Evolutionary conservation across 2,797 vertebrate genomes (phyloP).

Genomic region (Peromyscus attwateri): DNA sequence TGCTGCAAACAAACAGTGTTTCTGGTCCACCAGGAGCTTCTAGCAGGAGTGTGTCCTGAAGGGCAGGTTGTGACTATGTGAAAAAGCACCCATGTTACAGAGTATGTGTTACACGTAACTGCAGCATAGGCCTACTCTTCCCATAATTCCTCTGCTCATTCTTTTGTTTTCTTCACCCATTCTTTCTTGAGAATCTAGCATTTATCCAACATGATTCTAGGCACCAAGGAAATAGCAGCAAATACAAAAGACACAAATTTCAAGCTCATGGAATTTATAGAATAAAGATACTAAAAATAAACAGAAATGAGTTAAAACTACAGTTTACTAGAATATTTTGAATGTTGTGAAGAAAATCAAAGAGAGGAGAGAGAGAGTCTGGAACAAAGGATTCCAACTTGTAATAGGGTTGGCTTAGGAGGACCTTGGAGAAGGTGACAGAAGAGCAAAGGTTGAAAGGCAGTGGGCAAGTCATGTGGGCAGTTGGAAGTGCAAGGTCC

Average conservation of each 20-base stretch:
- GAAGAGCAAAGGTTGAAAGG: neutral
- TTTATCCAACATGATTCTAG: neutral
- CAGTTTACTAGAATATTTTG: neutral
- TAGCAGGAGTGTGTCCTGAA: neutral
- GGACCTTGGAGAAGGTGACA: neutral
- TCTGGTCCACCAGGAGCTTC: neutral
- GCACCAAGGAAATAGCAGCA: neutral
- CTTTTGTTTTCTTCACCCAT: neutral
- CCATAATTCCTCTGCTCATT: neutral
- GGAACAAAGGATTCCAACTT: neutral
- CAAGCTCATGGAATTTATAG: neutral
- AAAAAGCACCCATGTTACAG: neutral
- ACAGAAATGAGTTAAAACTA: neutral
- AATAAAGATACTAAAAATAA: slow-evolving; percentile 37
- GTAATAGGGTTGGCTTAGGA: neutral
- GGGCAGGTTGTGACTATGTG: neutral
- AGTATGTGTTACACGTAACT: neutral
- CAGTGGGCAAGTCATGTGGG: neutral
- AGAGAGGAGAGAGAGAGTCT: neutral
- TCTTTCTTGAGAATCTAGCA: neutral
- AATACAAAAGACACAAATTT: neutral
- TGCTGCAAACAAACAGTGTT: neutral
- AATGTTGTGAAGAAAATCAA: neutral
- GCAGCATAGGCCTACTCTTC: neutral
- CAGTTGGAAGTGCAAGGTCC: neutral